A percentile compares a stretch with the other conserved stretches of the same genome.
Conservation (phyloP, 2,113 vertebrate species). For the Seriola rivoliana region DNA sequence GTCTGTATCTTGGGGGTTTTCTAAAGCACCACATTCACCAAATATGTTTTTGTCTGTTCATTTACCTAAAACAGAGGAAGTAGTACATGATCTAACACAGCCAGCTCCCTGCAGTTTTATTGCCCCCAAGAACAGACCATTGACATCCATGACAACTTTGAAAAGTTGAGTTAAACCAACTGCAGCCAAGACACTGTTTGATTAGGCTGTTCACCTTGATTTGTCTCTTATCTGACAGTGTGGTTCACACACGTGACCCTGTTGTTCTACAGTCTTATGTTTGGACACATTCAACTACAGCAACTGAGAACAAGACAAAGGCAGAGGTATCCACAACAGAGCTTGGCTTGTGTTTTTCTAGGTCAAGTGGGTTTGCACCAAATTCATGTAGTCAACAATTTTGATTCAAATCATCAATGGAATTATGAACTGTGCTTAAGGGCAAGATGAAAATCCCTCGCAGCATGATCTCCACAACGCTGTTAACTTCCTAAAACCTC, state of each 20-base stretch:
- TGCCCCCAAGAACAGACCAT: slow-evolving; percentile 64
- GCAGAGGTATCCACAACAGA: slow-evolving; percentile 18
- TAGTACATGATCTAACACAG: slow-evolving; percentile 68
- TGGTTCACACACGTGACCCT: not conserved
- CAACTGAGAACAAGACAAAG: slow-evolving; percentile 12
- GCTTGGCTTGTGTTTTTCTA: not conserved
- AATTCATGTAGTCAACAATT: not conserved
- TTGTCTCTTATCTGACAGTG: not conserved
- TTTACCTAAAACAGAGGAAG: slow-evolving; percentile 72
- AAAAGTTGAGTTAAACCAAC: not conserved
- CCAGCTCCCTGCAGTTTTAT: slow-evolving; percentile 55
- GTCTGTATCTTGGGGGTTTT: slow-evolving; percentile 47
- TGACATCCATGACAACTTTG: not conserved
- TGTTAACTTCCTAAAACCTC: slow-evolving; percentile 46
- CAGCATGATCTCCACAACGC: slow-evolving; percentile 41
- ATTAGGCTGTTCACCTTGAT: slow-evolving; percentile 4
- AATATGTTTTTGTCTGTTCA: slow-evolving; percentile 66
- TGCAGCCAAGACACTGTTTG: slow-evolving; percentile 28
- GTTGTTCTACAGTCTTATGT: not conserved
- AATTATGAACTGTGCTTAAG: slow-evolving; percentile 65
- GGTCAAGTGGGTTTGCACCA: slow-evolving; percentile 21
- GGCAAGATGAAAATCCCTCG: slow-evolving; percentile 58
- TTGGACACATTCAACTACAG: slow-evolving; percentile 6
- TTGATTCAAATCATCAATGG: not conserved
- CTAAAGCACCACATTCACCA: slow-evolving; percentile 85